phyloP scores from a whole-genome alignment of 2,113 vertebrate genomes.

The Eleginops maclovinus region DNA sequence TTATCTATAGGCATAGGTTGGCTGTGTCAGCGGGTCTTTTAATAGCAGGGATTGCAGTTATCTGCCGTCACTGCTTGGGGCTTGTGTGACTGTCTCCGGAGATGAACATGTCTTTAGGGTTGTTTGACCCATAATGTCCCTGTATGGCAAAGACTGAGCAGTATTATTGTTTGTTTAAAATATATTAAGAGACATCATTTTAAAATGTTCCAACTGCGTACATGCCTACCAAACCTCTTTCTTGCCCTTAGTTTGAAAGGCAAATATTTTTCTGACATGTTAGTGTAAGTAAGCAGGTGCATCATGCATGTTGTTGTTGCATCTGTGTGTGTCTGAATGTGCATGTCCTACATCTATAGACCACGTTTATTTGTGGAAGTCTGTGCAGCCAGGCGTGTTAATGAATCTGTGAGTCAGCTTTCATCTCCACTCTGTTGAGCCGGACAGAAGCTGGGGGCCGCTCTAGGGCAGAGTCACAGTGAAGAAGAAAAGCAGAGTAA shows the following conservation, averaged over 20 bases:
- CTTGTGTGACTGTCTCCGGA: slow-evolving; percentile 46
- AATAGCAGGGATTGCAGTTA: slow-evolving; percentile 66
- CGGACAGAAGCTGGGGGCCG: slow-evolving; percentile 63
- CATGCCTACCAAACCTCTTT: neutral
- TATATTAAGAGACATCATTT: neutral
- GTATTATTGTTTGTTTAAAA: slow-evolving; percentile 17
- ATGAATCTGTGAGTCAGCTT: slow-evolving; percentile 78
- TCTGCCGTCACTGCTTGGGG: slow-evolving; percentile 57
- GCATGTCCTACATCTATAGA: slow-evolving; percentile 34
- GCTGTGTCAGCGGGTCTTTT: slow-evolving; percentile 73
- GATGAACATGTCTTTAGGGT: slow-evolving; percentile 29
- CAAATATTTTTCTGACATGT: neutral
- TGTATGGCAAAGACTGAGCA: slow-evolving; percentile 5
- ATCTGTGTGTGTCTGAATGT: slow-evolving; percentile 15
- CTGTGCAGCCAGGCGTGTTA: slow-evolving; percentile 77
- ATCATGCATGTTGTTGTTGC: slow-evolving; percentile 17
- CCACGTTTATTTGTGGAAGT: slow-evolving; percentile 63
- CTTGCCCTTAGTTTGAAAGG: neutral
- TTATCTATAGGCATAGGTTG: slow-evolving; percentile 62
- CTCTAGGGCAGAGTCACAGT: slow-evolving; percentile 66
- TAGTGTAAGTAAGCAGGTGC: slow-evolving; percentile 13
- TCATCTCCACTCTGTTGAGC: slow-evolving; percentile 72
- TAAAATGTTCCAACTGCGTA: neutral
- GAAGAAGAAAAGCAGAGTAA: slow-evolving; percentile 27
- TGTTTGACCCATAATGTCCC: slow-evolving; percentile 21